Evolutionary conservation across 2,888 invertebrate genomes (phyloP).

Genomic region (Tipula lateralis): DNA sequence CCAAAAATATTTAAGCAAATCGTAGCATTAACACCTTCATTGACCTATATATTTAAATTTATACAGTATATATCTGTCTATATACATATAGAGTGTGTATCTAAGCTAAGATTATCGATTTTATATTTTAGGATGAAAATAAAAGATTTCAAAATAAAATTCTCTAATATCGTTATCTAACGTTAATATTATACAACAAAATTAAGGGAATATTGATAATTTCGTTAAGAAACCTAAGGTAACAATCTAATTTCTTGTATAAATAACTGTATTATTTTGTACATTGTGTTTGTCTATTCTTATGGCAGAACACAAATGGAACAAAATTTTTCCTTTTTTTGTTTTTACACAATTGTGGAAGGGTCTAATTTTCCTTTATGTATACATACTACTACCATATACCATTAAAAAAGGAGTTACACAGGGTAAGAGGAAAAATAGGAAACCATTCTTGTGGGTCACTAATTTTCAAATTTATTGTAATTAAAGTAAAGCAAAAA

Average conservation of each 20-base stretch:
- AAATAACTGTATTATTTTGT: neutral
- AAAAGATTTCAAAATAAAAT: neutral
- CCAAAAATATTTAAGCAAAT: neutral
- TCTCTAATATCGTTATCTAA: neutral
- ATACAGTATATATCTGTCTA: neutral
- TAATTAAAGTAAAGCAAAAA: constrained; percentile 13
- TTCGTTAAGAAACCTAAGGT: neutral
- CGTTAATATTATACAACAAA: neutral
- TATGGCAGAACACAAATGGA: neutral
- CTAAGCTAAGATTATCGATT: neutral
- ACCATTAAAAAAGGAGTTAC: neutral
- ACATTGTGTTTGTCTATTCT: neutral
- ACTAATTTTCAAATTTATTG: constrained; percentile 24
- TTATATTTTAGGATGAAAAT: neutral
- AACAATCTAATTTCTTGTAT: neutral
- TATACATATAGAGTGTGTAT: too few relatives aligned
- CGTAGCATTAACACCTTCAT: neutral
- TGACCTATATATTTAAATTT: constrained; percentile 24
- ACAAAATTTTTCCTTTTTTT: neutral
- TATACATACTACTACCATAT: neutral
- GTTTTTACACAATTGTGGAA: neutral
- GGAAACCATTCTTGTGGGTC: constrained; percentile 9
- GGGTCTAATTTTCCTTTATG: neutral
- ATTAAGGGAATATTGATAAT: neutral
- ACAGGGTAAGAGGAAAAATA: neutral